phyloP scores from a whole-genome alignment of 2,797 vertebrate genomes.

The Percopsis omiscomaycus region DNA sequence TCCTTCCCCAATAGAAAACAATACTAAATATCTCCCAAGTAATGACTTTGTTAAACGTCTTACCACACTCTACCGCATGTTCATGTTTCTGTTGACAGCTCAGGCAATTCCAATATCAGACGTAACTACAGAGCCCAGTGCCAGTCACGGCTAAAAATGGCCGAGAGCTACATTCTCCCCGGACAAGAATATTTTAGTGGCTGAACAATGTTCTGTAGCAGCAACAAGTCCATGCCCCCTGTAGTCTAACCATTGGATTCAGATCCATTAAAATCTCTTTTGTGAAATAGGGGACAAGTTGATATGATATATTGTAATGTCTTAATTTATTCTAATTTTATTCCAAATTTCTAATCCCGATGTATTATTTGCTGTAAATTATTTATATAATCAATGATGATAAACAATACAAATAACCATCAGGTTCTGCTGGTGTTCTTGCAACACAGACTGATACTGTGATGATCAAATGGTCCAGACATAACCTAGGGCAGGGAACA shows the following conservation, averaged over 20 bases:
- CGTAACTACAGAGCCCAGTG: constrained; percentile 45
- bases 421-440: background rate
- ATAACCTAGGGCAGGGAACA: constrained; percentile 1
- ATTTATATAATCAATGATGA: constrained; percentile 1
- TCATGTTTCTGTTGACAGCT: constrained; percentile 48
- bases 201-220: constrained; percentile 63
- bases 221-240: constrained; percentile 56
- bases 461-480: constrained; percentile 41
- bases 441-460: background rate
- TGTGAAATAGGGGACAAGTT: background rate
- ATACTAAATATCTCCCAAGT: constrained; percentile 1
- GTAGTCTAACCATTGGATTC: constrained; percentile 29
- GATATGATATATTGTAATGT: background rate
- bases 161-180: constrained; percentile 64
- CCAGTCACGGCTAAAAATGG: constrained; percentile 70
- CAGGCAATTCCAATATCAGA: constrained; percentile 65
- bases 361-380: background rate
- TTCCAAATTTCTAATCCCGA: background rate
- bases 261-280: constrained; percentile 1
- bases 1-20: background rate
- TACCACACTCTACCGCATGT: constrained; percentile 39
- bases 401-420: background rate
- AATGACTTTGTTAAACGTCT: constrained; percentile 44
- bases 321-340: background rate
- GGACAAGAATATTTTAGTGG: constrained; percentile 59